Percentiles rank a stretch among this genome's conserved stretches.
Evolutionary conservation across 2,113 vertebrate species (phyloP).

Genomic region (Okapia johnstoni): DNA sequence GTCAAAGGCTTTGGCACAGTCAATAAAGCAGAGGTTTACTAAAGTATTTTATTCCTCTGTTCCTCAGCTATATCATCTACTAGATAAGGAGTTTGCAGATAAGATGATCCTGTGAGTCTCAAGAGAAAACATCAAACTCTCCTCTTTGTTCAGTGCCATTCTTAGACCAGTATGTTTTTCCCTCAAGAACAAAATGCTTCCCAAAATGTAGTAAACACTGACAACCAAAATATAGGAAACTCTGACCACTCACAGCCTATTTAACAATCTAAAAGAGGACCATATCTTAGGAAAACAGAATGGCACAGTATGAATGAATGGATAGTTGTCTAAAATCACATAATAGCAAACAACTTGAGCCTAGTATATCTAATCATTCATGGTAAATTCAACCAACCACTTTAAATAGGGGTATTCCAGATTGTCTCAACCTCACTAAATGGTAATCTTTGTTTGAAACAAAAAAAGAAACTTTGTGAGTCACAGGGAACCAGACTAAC

Average conservation of each 20-base stretch:
- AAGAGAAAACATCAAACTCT: not conserved
- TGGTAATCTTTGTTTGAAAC: not conserved
- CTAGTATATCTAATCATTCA: not conserved
- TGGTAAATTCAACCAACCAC: not conserved
- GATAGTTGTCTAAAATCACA: not conserved
- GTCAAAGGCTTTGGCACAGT: too few relatives aligned
- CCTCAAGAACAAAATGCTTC: not conserved
- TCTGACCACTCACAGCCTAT: not conserved
- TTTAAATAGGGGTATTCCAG: not conserved
- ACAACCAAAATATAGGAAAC: not conserved
- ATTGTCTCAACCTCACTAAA: not conserved
- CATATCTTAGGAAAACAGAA: not conserved
- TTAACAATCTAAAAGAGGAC: not conserved
- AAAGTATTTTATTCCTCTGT: not conserved
- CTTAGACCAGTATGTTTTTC: not conserved
- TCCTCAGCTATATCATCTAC: not conserved
- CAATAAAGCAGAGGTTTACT: not conserved
- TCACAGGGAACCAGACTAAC: not conserved
- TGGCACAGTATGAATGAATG: not conserved
- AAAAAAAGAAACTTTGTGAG: not conserved
- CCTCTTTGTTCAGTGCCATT: not conserved
- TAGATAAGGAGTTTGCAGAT: not conserved
- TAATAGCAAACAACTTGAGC: not conserved
- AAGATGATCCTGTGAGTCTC: not conserved
- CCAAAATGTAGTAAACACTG: not conserved